Base-by-base conservation (phyloP, 2,113 vertebrate species). In the Ptilorrhoa leucosticta region DNA sequence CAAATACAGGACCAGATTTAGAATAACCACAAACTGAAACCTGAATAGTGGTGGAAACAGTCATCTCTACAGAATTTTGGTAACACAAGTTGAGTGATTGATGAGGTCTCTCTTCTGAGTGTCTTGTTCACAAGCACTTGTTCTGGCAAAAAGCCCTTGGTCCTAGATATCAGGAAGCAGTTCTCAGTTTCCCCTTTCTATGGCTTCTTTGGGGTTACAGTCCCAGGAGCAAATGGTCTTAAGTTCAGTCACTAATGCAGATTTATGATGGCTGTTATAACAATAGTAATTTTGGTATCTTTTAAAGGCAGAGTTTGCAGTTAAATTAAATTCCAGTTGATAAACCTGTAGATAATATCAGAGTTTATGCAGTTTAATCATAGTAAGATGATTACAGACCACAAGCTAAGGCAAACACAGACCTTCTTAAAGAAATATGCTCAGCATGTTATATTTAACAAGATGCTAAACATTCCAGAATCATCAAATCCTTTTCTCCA, bases 1-100 rank as follows among this genome's bases (percentile, higher is more conserved):
- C 87, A 95, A 73, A 40, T 53, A 65, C 54, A 47, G 39, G 12
- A 68, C 51, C 71, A 90, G 66, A 83, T 93, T 85, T 93, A 96
- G 79, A 88, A 78, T 76, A 90, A 93, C 57, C 0, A 0, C 73
- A 92, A 40, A 68, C 26, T 75, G 90, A 93, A 95, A 89, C 64
- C 51, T 81, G 57, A 84, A 73, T 28, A 84, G 56, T 50, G 50
- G n/a, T 71, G 65, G 77, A 92, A 94, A 79, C 35, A 75, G 14
- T 68, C 23, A 40, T 64, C 35, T 96, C 70, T 79, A 76, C 83
- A 93, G 82, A 90, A 76, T 68, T 91, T 51, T 81, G 40, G 60
- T 80, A 65, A 65, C 24, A 51, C 1, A 8, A 58, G 24, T 27
- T 53, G 42, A 54, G 44, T 35, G 33, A 86, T 71, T 0, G 0